Conservation (phyloP, 2,797 vertebrate species). For the Erethizon dorsatum region DNA sequence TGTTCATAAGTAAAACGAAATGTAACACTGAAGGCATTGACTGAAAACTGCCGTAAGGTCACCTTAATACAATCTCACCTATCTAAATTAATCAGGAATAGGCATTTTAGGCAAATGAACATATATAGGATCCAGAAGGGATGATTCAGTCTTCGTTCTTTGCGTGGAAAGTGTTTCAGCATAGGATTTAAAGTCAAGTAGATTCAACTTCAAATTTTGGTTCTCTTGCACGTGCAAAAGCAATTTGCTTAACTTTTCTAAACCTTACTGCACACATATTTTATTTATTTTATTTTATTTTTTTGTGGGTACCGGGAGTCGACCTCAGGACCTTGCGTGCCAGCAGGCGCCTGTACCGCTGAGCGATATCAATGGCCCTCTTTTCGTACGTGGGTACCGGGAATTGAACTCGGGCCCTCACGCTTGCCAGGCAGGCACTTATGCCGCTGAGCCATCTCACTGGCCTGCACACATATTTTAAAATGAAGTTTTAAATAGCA, state of each 20-base stretch:
- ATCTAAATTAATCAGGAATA: not conserved
- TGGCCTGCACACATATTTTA: not conserved
- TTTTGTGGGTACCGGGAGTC: no score
- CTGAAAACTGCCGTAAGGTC: not conserved
- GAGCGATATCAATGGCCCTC: no score
- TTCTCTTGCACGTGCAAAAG: not conserved
- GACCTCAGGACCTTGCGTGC: no score
- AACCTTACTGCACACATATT: not conserved
- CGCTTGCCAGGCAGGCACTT: no score
- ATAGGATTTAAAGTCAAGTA: not conserved
- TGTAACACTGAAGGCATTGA: not conserved
- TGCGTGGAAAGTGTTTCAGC: not conserved
- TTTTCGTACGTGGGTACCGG: no score
- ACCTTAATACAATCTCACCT: not conserved
- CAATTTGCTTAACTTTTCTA: slow-evolving; percentile 21
- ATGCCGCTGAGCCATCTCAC: no score
- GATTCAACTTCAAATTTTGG: not conserved
- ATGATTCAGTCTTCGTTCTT: not conserved
- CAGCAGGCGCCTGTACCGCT: no score
- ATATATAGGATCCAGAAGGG: not conserved
- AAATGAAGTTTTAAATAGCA: not conserved
- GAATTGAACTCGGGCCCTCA: no score
- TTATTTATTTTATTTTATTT: not conserved
- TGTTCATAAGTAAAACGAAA: not conserved
- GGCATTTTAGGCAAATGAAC: not conserved